Percentiles rank a stretch among this genome's conserved stretches.
Evolutionary conservation across 1,140 invertebrate species (phyloP).

Genomic region (Dolichoris vasculosae): DNA sequence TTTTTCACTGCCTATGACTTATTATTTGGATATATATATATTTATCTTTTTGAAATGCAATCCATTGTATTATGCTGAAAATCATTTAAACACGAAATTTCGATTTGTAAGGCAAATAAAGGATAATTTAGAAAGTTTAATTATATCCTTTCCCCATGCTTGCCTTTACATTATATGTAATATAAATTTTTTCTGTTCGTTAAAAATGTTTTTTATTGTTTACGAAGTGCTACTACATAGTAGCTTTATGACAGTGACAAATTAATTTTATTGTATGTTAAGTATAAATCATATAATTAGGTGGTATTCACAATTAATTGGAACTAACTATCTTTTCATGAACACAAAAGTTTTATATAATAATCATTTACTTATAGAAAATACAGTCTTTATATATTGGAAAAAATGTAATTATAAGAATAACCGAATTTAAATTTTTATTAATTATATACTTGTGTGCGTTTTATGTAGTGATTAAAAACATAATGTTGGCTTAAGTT

Average conservation of each 20-base stretch:
- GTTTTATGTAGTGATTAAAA: no score
- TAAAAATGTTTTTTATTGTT: neutral
- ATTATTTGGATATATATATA: neutral
- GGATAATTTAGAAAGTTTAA: conserved; percentile 15
- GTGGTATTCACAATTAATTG: neutral
- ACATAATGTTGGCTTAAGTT: no score
- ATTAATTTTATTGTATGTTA: neutral
- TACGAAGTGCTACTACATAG: neutral
- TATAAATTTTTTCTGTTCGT: neutral
- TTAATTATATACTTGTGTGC: no score
- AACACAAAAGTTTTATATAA: no score
- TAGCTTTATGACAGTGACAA: neutral
- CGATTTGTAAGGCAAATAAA: neutral
- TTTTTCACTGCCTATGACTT: neutral
- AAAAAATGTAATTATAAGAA: no score
- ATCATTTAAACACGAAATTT: neutral
- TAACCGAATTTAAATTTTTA: no score
- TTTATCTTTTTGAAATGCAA: neutral
- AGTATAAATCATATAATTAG: neutral
- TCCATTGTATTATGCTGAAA: neutral
- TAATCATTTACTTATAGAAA: no score
- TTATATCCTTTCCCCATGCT: neutral
- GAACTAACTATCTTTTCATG: neutral
- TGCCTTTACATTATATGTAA: neutral
- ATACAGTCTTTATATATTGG: no score